Percentiles rank a stretch among this genome's conserved stretches.
Evolutionary conservation across 2,797 vertebrate species (phyloP).

Genomic region (Poecilia velifera): DNA sequence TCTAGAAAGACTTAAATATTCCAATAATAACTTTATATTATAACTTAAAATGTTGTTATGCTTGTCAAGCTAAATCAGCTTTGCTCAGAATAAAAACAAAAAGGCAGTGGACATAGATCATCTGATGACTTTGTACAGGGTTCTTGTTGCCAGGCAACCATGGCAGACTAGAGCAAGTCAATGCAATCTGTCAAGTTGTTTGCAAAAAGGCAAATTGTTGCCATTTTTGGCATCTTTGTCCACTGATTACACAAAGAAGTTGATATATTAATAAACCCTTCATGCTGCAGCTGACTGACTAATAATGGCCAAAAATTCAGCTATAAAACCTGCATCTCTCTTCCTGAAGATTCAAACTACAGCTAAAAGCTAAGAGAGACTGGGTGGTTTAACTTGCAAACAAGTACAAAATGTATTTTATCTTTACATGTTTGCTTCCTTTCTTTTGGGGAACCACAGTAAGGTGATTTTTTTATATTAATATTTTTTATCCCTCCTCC

Average conservation of each 20-base stretch:
- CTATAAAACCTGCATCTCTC: neutral
- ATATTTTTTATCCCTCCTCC: neutral
- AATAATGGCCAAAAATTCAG: neutral
- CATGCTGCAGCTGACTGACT: neutral
- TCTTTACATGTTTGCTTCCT: neutral
- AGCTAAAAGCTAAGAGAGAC: neutral
- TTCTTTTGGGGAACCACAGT: neutral
- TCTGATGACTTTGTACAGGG: constrained; percentile 1
- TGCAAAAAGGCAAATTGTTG: neutral
- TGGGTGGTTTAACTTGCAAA: neutral
- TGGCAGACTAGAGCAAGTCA: neutral
- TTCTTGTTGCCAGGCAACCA: constrained; percentile 16
- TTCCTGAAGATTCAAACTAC: neutral
- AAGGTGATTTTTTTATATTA: neutral
- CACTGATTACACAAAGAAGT: neutral
- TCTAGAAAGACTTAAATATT: neutral
- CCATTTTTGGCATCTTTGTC: neutral
- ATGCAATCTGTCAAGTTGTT: constrained; percentile 1
- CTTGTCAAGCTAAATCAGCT: neutral
- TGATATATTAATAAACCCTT: neutral
- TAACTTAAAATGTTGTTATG: neutral
- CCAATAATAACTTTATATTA: neutral
- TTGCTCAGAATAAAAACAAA: neutral
- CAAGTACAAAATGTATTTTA: neutral
- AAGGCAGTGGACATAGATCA: neutral